phyloP scores from a whole-genome alignment of 2,888 invertebrate species.

The Trichogramma evanescens region DNA sequence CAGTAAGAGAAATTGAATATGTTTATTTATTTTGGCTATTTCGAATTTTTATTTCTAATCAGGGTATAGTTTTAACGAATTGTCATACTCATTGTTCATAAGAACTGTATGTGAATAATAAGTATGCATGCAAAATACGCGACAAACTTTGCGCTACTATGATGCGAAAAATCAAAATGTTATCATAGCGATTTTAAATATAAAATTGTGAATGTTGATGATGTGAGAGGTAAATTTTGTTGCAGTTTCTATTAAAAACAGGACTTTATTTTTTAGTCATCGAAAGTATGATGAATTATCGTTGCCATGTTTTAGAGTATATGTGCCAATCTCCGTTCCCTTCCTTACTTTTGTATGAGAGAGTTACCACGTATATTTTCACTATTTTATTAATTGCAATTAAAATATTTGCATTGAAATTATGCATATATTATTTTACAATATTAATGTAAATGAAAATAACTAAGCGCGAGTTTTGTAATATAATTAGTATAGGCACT shows the following conservation, averaged over 20 bases:
- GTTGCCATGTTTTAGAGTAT: conserved; percentile 38
- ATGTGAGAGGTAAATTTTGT: too few relatives aligned
- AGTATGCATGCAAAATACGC: too few relatives aligned
- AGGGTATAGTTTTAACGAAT: too few relatives aligned
- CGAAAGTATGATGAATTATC: conserved; percentile 32
- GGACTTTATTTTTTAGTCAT: conserved; percentile 22
- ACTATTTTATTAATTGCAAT: conserved; percentile 39
- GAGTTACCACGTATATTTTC: conserved; percentile 46
- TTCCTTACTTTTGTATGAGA: conserved; percentile 35
- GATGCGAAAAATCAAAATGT: too few relatives aligned
- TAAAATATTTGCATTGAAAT: conserved; percentile 21
- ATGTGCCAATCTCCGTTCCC: conserved; percentile 33
- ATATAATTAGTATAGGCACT: conserved; percentile 10
- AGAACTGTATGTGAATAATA: too few relatives aligned
- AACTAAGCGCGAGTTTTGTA: conserved; percentile 14
- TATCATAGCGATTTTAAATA: too few relatives aligned
- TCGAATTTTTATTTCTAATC: too few relatives aligned
- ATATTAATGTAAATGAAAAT: conserved; percentile 15
- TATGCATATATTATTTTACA: conserved; percentile 7
- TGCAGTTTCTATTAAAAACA: conserved; percentile 14
- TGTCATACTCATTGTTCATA: too few relatives aligned
- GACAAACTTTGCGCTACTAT: too few relatives aligned
- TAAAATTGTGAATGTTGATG: too few relatives aligned
- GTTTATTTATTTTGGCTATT: too few relatives aligned
- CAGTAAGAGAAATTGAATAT: too few relatives aligned